phyloP scores from a whole-genome alignment of 2,797 vertebrate species.

The Microctenopoma stevenorrisi region DNA sequence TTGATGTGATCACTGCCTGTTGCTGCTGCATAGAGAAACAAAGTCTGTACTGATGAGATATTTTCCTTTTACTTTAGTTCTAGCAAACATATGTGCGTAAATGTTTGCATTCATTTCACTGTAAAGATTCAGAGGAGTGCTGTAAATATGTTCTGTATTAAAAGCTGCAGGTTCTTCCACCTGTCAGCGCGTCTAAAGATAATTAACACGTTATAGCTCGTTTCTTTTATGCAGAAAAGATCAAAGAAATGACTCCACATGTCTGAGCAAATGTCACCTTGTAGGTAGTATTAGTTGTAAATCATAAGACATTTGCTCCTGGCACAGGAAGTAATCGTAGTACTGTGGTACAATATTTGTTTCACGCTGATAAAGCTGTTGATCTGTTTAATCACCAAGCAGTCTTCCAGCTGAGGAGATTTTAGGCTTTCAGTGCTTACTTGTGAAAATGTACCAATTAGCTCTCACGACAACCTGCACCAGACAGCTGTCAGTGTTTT shows the following conservation, averaged over 20 bases:
- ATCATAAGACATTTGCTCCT: not conserved
- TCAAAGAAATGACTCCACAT: not conserved
- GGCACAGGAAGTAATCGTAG: not conserved
- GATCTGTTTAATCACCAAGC: constrained; percentile 10
- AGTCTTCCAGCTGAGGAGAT: not conserved
- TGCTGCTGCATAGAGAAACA: no score
- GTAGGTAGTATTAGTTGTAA: not conserved
- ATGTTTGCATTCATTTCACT: no score
- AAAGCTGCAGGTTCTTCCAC: not conserved
- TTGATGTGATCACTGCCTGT: no score
- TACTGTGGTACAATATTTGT: not conserved
- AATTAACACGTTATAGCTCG: not conserved
- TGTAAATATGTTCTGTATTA: no score
- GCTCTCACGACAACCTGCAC: not conserved
- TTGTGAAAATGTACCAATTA: constrained; percentile 3
- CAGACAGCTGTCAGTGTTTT: no score
- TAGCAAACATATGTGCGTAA: no score
- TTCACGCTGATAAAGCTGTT: not conserved
- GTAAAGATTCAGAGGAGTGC: no score
- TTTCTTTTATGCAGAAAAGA: not conserved
- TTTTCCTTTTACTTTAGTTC: no score
- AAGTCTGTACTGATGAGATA: no score
- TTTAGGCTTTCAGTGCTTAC: not conserved
- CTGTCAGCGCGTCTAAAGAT: not conserved
- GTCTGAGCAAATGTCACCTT: not conserved